These are phyloP conservation scores for Trichonephila clavipes DNA, from an alignment of 1,140 invertebrate species.

Conservation along the genomic window DNA sequence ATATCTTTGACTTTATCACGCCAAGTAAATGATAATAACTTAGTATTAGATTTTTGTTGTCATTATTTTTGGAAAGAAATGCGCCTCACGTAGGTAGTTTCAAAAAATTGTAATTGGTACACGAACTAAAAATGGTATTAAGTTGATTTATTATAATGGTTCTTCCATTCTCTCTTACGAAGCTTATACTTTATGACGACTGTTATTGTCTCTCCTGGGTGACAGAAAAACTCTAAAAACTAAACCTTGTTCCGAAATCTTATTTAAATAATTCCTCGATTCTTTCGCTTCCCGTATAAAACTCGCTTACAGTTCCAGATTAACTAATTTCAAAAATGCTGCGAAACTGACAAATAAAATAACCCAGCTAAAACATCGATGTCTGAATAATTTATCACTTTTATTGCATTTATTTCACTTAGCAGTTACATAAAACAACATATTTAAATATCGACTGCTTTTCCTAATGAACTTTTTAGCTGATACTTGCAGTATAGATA, in stretches of 20 bases:
- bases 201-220: not conserved
- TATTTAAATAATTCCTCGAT: not conserved
- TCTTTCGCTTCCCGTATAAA: not conserved
- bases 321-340: not conserved
- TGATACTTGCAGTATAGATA: not conserved
- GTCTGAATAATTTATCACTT: not conserved
- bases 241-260: not conserved
- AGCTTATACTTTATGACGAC: conserved; percentile 3
- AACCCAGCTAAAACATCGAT: not conserved
- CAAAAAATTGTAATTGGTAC: conserved; percentile 3
- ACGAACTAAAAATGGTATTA: not conserved
- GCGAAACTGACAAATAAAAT: not conserved
- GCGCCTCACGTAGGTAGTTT: not conserved
- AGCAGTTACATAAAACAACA: not conserved
- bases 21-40: conserved; percentile 13
- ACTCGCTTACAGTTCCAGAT: not conserved
- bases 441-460: not conserved
- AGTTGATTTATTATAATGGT: conserved; percentile 9
- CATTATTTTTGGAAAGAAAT: conserved; percentile 9
- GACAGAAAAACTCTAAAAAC: not conserved
- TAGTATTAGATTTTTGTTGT: not conserved
- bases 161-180: not conserved
- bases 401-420: not conserved
- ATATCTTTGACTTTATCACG: not conserved
- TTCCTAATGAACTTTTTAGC: not conserved